Evolutionary conservation across 2,797 vertebrate species (phyloP).

Genomic region (Lateolabrax maculatus): DNA sequence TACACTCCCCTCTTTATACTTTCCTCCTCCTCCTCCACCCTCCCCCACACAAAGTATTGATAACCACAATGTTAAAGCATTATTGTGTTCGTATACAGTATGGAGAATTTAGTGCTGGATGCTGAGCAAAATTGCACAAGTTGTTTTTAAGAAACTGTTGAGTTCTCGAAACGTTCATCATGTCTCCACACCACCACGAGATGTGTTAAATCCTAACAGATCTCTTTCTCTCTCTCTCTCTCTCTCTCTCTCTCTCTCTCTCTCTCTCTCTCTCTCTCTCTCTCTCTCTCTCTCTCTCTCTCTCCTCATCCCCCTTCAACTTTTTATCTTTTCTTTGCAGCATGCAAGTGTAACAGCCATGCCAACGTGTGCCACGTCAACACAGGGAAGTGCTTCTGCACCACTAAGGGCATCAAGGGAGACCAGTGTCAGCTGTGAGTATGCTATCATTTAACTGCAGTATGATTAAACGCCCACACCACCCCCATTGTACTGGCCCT

Average conservation of each 20-base stretch:
- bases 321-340: constrained; percentile 76
- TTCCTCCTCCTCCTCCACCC: not conserved
- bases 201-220: not conserved
- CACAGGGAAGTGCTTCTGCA: constrained; percentile 94
- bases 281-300: not conserved
- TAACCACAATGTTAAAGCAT: not conserved
- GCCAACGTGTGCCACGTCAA: constrained; percentile 92
- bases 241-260: no score
- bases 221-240: no score
- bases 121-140: no score
- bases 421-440: constrained; percentile 97
- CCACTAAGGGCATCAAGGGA: constrained; percentile 95
- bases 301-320: not conserved
- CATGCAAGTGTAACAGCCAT: constrained; percentile 93
- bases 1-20: not conserved
- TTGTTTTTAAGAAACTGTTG: not conserved
- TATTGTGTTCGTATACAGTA: constrained; percentile 12
- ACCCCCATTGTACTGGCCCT: not conserved
- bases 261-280: no score
- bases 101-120: constrained; percentile 10
- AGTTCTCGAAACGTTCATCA: not conserved
- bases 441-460: not conserved
- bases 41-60: not conserved
- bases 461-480: not conserved
- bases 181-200: not conserved